Evolutionary conservation across 1,140 invertebrate genomes (phyloP), one percentile per base, ranked within the genome.

Genomic region (Papilio xuthus): DNA sequence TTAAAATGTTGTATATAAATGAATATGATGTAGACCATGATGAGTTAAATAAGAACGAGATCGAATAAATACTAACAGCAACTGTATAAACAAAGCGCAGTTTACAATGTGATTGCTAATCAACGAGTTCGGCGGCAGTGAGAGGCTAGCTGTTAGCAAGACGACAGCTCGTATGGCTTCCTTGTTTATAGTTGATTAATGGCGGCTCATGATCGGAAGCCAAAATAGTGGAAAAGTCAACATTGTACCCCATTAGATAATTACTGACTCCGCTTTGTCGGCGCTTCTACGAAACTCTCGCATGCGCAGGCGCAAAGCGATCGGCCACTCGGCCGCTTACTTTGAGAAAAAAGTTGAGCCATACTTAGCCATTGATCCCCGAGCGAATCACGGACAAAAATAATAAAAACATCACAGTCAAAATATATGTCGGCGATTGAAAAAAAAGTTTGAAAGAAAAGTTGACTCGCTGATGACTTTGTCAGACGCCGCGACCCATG

Each of bases 351-450:
- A 91, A 87, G 79, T 32, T 73, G 67, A 81, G 82, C 85, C 80
- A 89, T 88, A 89, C 86, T 87, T 88, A 89, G 85, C 90, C 85
- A 89, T 88, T 82, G 85, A 88, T 82, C 83, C 84, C 84, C 82
- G 86, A 86, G 84, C 86, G 86, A 89, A 89, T 90, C 90, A 89
- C 88, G 90, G 85, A 93, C 90, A 92, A 92, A 93, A 92, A 93
- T 93, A 92, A 93, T 93, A 93, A 93, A 93, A 92, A 93, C 92
- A 93, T 92, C 92, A 92, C 89, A 92, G 92, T 93, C 92, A 93
- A 93, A 93, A 93, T 94, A 93, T 93, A 94, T 93, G 89, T 91
- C 89, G 88, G 88, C 81, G 74, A 81, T 89, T 85, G 79, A 76
- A 83, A 86, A n/a, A 93, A 92, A 90, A 85, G 84, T 84, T 82